Evolutionary conservation across 2,113 vertebrate species (phyloP).

Genomic region (Ictalurus punctatus): DNA sequence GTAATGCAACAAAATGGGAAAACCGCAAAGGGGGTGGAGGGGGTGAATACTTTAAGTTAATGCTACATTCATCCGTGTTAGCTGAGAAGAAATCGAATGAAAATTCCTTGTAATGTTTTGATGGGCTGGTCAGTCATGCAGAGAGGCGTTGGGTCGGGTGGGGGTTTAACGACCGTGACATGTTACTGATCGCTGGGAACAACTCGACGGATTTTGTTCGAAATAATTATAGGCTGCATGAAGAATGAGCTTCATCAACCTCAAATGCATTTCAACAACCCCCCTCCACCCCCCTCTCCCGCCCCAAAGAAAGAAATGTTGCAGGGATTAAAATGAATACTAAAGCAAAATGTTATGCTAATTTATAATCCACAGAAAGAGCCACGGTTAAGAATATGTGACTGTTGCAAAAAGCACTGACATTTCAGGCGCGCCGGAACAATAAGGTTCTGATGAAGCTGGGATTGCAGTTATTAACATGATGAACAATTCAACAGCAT

Average conservation of each 20-base stretch:
- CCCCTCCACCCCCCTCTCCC: neutral
- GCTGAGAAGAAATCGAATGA: slow-evolving; percentile 48
- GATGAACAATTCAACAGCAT: slow-evolving; percentile 16
- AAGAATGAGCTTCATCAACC: slow-evolving; percentile 52
- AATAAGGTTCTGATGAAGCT: slow-evolving; percentile 23
- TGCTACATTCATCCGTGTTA: slow-evolving; percentile 44
- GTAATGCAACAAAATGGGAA: too few species aligned
- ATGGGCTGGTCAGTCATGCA: slow-evolving; percentile 63
- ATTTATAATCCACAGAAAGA: slow-evolving; percentile 7
- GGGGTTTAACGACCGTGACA: slow-evolving; percentile 39
- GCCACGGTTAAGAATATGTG: neutral
- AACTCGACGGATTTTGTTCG: slow-evolving; percentile 67
- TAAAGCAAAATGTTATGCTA: slow-evolving; percentile 14
- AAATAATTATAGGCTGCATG: slow-evolving; percentile 68
- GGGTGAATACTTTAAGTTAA: too few species aligned
- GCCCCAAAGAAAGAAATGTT: slow-evolving; percentile 1
- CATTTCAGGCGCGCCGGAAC: slow-evolving; percentile 23
- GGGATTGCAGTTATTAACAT: slow-evolving; percentile 5
- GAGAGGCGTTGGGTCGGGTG: slow-evolving; percentile 60
- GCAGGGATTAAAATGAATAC: slow-evolving; percentile 27
- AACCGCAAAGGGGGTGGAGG: too few species aligned
- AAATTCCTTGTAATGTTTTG: slow-evolving; percentile 64
- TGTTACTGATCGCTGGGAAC: slow-evolving; percentile 69
- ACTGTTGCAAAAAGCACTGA: slow-evolving; percentile 28
- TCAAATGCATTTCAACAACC: slow-evolving; percentile 3